Base-by-base conservation (phyloP, 2,797 vertebrate genomes). In the Cygnus olor region DNA sequence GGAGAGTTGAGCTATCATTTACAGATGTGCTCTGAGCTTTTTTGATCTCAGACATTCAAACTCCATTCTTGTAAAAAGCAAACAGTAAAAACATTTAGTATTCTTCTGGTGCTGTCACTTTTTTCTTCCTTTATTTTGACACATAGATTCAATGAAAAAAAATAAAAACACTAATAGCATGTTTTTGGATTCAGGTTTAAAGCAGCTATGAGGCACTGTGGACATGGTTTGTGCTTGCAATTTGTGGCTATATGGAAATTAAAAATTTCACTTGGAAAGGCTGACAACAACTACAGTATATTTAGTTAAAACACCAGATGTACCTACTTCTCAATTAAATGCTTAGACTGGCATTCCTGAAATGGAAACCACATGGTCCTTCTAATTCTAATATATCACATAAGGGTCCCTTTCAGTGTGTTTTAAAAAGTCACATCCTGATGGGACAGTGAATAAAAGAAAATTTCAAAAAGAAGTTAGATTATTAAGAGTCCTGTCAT, bases 301-400 rank as follows among this genome's bases (percentile, higher is more conserved):
- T 88, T 91, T 74, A 90, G 60, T 78, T 89, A 83, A 89, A 94
- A 60, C 47, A 86, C 14, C 64, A 95, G 73, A 91, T 66, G 64
- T 90, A 94, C 53, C 56, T 93, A 80, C 24, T 78, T 83, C 57
- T 93, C 80, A 91, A 86, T 91, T 94, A 81, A 92, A 89, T 93
- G 69, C 76, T 95, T 93, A 71, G 74, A 73, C 76, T 78, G 38
- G 58, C 42, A 42, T 90, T 94, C 57, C 14, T 78, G 54, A 94
- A 93, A 94, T 92, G 40, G 32, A 94, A 94, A 95, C 93, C 68
- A 80, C 13, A 74, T 87, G 69, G 6, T 83, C 25, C 65, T 65
- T 32, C 0, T 90, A 83, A 61, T 74, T 88, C 42, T 71, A 64
- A 83, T 69, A 38, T 28, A 61, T 47, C 32, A 76, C 22, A 80